Percentiles rank a stretch among this genome's conserved stretches.
Evolutionary conservation across 2,888 invertebrate genomes (phyloP).

Genomic region (Caenorhabditis becei): DNA sequence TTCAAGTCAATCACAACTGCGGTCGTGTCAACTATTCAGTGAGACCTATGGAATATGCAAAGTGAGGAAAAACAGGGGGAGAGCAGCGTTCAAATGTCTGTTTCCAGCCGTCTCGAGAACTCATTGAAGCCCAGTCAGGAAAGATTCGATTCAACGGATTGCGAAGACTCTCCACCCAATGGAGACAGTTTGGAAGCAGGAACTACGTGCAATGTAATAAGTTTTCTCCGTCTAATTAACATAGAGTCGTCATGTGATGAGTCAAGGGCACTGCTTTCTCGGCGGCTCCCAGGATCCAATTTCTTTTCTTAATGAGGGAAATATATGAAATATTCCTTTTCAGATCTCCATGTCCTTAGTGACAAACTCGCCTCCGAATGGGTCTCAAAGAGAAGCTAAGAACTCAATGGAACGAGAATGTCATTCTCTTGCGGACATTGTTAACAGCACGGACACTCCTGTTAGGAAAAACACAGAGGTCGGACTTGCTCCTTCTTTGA

Average conservation of each 20-base stretch:
- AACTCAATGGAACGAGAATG: constrained; percentile 76
- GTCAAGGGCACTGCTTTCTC: neutral
- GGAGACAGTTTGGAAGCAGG: constrained; percentile 65
- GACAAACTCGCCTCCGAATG: constrained; percentile 61
- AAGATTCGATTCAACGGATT: constrained; percentile 69
- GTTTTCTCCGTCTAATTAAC: constrained; percentile 12
- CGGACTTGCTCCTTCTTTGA: constrained; percentile 61
- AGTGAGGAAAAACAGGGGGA: constrained; percentile 25
- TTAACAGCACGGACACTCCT: constrained; percentile 66
- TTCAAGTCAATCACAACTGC: constrained; percentile 67
- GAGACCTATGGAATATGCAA: constrained; percentile 70
- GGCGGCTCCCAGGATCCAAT: neutral
- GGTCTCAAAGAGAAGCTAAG: constrained; percentile 54
- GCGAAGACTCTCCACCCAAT: constrained; percentile 71
- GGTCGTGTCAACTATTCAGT: constrained; percentile 72
- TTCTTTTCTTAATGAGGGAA: constrained; percentile 10
- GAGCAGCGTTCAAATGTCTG: neutral
- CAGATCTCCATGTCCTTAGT: constrained; percentile 57
- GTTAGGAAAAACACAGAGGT: constrained; percentile 73
- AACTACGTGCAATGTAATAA: constrained; percentile 57
- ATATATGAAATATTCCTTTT: constrained; percentile 14
- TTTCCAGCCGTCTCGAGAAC: constrained; percentile 53
- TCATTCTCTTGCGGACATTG: constrained; percentile 76
- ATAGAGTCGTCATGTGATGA: constrained; percentile 25
- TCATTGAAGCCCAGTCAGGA: constrained; percentile 53